Percentiles rank a stretch among this genome's conserved stretches.
Evolutionary conservation across 2,888 invertebrate genomes (phyloP).

Genomic region (Chrysina gloriosa): DNA sequence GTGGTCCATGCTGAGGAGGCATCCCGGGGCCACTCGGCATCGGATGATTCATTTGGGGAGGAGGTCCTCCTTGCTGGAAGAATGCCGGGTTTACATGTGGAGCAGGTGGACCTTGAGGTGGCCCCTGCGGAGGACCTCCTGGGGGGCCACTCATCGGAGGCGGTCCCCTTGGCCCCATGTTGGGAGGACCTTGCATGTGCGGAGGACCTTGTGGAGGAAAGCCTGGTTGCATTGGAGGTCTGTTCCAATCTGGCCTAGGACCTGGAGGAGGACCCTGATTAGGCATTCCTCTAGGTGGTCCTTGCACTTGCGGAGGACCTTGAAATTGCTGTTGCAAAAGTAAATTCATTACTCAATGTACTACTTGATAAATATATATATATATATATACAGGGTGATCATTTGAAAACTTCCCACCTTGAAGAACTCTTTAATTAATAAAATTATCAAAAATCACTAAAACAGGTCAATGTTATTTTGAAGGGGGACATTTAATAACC

Average conservation of each 20-base stretch:
- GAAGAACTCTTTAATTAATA: too few relatives aligned
- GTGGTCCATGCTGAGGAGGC: conserved; percentile 75
- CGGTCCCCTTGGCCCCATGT: conserved; percentile 70
- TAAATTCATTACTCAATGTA: conserved; percentile 33
- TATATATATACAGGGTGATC: neutral
- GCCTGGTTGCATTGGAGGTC: conserved; percentile 79
- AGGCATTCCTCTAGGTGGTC: conserved; percentile 70
- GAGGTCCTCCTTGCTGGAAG: conserved; percentile 82
- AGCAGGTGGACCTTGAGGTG: conserved; percentile 74
- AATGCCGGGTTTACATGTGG: conserved; percentile 98
- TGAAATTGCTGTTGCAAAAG: conserved; percentile 64
- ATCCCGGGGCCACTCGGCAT: conserved; percentile 66
- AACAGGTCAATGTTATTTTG: too few relatives aligned
- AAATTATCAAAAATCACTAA: too few relatives aligned
- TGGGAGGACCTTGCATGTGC: conserved; percentile 75
- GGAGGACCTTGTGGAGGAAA: conserved; percentile 77
- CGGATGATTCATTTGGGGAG: conserved; percentile 69
- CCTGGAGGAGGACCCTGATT: conserved; percentile 72
- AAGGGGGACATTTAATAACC: too few relatives aligned
- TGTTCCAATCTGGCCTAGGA: conserved; percentile 78
- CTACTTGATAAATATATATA: neutral
- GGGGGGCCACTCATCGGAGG: conserved; percentile 67
- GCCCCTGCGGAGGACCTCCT: conserved; percentile 67
- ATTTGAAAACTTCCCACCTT: too few relatives aligned
- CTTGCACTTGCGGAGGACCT: conserved; percentile 70